phyloP scores from a whole-genome alignment of 2,888 invertebrate species.

The Drosophila neoperkinsi region DNA sequence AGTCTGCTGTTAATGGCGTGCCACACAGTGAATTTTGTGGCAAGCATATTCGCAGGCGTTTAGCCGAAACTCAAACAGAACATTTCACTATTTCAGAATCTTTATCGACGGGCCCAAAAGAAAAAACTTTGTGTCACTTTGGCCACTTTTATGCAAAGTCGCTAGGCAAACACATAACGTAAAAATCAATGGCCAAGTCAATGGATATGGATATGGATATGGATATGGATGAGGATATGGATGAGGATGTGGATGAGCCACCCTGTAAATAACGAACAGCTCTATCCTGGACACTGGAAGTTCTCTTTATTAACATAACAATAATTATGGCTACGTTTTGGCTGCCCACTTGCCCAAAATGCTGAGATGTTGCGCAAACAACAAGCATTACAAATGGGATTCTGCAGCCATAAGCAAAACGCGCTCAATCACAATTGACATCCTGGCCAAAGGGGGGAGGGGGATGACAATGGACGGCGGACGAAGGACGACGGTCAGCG shows the following conservation, averaged over 20 bases:
- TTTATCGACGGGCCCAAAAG: constrained; percentile 24
- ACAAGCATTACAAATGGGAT: constrained; percentile 47
- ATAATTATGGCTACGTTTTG: constrained; percentile 71
- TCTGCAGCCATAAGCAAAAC: constrained; percentile 77
- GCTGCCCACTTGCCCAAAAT: constrained; percentile 57
- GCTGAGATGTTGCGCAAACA: constrained; percentile 68
- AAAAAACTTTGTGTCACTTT: constrained; percentile 40
- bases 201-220: not conserved
- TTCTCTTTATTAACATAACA: constrained; percentile 73
- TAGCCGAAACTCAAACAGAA: constrained; percentile 53
- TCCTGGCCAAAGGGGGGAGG: constrained; percentile 52
- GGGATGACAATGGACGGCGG: constrained; percentile 7
- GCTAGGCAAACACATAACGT: constrained; percentile 64
- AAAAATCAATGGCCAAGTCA: constrained; percentile 63
- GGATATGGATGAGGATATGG: not conserved
- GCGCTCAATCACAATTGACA: constrained; percentile 69
- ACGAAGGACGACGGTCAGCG: constrained; percentile 12
- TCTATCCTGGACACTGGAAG: constrained; percentile 4
- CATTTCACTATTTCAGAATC: constrained; percentile 17
- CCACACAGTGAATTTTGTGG: constrained; percentile 38
- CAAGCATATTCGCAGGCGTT: constrained; percentile 58
- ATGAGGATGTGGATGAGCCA: constrained; percentile 24
- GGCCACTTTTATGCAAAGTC: constrained; percentile 77
- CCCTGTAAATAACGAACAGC: constrained; percentile 42
- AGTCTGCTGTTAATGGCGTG: constrained; percentile 63